These are phyloP conservation scores for Elgaria multicarinata DNA, from an alignment of 2,113 vertebrate species.

Conservation along the genomic window DNA sequence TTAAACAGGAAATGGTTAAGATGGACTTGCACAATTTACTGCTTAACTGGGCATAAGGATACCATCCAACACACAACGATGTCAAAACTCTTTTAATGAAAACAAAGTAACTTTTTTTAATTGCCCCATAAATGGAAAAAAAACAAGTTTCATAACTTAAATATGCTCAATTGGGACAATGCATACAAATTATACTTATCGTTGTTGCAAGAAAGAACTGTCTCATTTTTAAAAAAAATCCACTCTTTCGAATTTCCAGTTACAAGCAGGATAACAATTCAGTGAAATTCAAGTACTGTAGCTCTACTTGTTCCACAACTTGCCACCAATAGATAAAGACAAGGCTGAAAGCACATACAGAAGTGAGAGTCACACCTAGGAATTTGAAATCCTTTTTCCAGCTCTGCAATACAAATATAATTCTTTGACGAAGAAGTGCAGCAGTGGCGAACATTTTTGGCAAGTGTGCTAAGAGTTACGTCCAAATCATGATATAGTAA, in stretches of 20 bases:
- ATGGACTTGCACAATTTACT: slow-evolving; percentile 44
- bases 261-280: background rate
- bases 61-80: accelerated
- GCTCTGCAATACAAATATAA: background rate
- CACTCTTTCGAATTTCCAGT: background rate
- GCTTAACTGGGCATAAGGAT: slow-evolving; percentile 26
- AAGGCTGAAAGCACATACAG: background rate
- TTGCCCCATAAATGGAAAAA: background rate
- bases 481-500: background rate
- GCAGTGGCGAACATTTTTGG: background rate
- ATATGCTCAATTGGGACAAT: background rate
- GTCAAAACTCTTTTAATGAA: background rate
- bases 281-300: background rate
- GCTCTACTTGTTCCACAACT: background rate
- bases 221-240: background rate
- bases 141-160: background rate
- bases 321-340: background rate
- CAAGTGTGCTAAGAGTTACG: background rate
- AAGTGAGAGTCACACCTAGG: background rate
- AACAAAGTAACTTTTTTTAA: background rate
- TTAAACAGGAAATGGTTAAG: slow-evolving; percentile 51
- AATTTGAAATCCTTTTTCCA: slow-evolving; percentile 14
- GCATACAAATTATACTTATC: background rate
- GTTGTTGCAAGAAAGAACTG: background rate
- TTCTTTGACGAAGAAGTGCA: background rate